Evolutionary conservation across 1,140 invertebrate genomes (phyloP), one percentile per base, ranked within the genome.

Genomic region (Drosophila takahashii): DNA sequence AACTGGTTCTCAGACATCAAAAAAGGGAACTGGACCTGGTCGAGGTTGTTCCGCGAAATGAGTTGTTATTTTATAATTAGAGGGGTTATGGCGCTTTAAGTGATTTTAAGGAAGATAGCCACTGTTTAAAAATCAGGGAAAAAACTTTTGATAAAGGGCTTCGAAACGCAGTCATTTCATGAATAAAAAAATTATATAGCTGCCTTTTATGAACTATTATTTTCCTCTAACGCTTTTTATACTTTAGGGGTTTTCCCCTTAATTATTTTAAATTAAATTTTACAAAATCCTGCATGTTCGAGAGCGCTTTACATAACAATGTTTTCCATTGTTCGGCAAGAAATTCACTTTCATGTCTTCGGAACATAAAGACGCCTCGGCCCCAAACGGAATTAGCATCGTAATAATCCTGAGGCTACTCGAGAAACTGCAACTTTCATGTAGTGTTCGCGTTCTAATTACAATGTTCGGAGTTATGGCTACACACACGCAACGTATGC

Each of bases 371-470:
- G 18, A 34, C 34, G 29, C 72, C 72, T 62, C 67, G 44, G 60
- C 45, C 10, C 37, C 22, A 65, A 22, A 47, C 22, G 47, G 69
- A 77, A 79, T 83, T 79, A 84, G 51, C 75, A 75, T 70, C 15
- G 77, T 60, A 70, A 65, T 83, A 83, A 42, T 2, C 44, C 34
- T n/a, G 41, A 18, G 59, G 44, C 50, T 27, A 70, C 65, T 47
- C 36, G 52, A 53, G 42, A 64, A 37, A 54, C 62, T 61, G 44
- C 45, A 77, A 64, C 27, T 69, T 81, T 29, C 64, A 57, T 78
- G 62, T 57, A 57, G 64, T 70, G 67, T 70, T 71, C 42, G 50
- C 34, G 52, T 69, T 86, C 77, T 81, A 85, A 86, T 86, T 85
- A 86, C 48, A 86, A 86, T 74, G 59, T 56, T 64, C 64, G 41